Evolutionary conservation across 2,888 invertebrate genomes (phyloP).

Genomic region (Dione vanillae): DNA sequence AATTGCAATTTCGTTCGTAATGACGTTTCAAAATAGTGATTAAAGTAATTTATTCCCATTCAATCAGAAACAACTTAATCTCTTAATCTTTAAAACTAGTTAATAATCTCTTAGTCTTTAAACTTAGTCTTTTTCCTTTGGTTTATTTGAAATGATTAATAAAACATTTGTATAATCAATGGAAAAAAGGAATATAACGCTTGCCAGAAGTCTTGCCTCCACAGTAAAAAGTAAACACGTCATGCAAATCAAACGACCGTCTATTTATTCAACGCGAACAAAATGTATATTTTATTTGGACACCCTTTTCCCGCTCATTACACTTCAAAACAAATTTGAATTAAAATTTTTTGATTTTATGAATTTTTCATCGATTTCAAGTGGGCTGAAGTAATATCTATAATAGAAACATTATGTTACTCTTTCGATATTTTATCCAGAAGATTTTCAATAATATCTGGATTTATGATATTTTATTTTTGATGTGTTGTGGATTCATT

Average conservation of each 20-base stretch:
- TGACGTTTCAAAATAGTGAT: slow-evolving; percentile 13
- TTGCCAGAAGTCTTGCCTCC: slow-evolving; percentile 9
- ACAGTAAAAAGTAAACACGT: slow-evolving; percentile 23
- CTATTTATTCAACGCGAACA: slow-evolving; percentile 26
- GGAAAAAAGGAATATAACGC: slow-evolving; percentile 13
- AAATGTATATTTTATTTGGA: slow-evolving; percentile 29
- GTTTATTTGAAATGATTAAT: not conserved
- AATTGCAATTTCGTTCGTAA: too few relatives aligned
- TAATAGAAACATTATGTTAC: not conserved
- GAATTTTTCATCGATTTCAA: not conserved
- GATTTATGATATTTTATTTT: too few relatives aligned
- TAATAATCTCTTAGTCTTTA: too few relatives aligned
- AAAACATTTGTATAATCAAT: slow-evolving; percentile 1
- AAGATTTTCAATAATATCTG: too few relatives aligned
- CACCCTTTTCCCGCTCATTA: slow-evolving; percentile 26
- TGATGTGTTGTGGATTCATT: too few relatives aligned
- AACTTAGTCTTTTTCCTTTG: too few relatives aligned
- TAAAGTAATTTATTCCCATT: too few relatives aligned
- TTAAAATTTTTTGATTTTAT: slow-evolving; percentile 5
- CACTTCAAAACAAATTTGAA: slow-evolving; percentile 2
- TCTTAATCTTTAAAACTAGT: too few relatives aligned
- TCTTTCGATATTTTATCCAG: not conserved
- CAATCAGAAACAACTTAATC: too few relatives aligned
- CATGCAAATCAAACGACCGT: slow-evolving; percentile 27
- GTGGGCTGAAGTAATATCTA: not conserved